Conservation (phyloP, 2,888 invertebrate genomes). For the Pherbina coryleti region DNA sequence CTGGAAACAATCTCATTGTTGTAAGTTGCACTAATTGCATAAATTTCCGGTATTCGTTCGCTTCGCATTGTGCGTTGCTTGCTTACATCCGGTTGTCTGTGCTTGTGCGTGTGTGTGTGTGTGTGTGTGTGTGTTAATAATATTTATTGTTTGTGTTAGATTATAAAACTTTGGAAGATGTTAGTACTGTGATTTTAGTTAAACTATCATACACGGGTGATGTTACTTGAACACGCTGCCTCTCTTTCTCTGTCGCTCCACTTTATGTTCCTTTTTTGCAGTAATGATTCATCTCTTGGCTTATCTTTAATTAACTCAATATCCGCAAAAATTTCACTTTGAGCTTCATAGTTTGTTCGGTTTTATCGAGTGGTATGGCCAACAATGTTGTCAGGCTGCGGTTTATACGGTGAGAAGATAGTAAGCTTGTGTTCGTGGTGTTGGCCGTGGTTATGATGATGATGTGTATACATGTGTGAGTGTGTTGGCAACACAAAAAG, state of each 20-base stretch:
- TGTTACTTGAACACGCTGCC: background rate
- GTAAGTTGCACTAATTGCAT: too few species aligned
- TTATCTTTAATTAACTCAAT: constrained; percentile 27
- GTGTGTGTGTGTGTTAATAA: too few species aligned
- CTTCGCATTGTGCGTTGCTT: too few species aligned
- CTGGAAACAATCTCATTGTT: too few species aligned
- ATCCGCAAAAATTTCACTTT: constrained; percentile 5
- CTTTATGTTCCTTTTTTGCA: background rate
- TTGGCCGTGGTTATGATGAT: background rate
- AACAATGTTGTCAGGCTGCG: background rate
- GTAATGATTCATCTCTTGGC: too few species aligned
- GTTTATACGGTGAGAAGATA: background rate
- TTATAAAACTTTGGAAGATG: background rate
- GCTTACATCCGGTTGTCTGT: too few species aligned
- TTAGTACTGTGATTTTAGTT: background rate
- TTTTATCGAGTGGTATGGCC: background rate
- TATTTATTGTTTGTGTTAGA: too few species aligned
- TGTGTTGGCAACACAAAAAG: background rate
- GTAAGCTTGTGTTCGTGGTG: background rate
- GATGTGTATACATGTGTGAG: background rate
- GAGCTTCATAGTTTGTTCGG: background rate
- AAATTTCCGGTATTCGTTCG: too few species aligned
- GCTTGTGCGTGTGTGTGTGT: too few species aligned
- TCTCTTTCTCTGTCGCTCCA: background rate
- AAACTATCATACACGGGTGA: background rate